Base-by-base conservation (phyloP, 1,140 invertebrate genomes). In the Dryas iulia region DNA sequence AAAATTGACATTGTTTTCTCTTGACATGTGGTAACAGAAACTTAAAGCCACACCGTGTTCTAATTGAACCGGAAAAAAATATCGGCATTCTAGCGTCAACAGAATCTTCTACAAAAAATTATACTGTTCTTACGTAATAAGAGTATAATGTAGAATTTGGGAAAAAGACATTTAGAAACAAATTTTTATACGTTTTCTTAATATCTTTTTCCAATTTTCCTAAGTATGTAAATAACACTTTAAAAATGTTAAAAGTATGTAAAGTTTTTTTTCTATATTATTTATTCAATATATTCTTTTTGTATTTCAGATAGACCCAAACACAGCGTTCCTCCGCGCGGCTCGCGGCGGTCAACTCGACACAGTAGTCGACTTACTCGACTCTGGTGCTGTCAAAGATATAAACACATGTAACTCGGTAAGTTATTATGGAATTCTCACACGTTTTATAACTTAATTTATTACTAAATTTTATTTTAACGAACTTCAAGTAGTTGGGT, bases 391-490 rank as follows among this genome's bases (percentile, higher is more conserved):
- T 60, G 93, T 95, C 28, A 92, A 92, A 74, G 98, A 99, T 86
- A 99, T 99, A 77, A 99, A 99, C 92, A 97, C 98, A 63, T 98
- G 97, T 84, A 99, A 99, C 93, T 96, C 98, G 79, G 98, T 99
- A 93, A 97, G 96, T 94, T 28, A 14, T 23, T 52, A 52, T 52
- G 18, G 18, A 52, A 52, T 18, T 52, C 14, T 7, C 21, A 52
- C 18, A 52, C n/a, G 12, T 33, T 33, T 33, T 33, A 33, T 33
- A 11, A 33, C n/a, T n/a, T n/a, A 28, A 28, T 28, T 6, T 28
- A 3, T 28, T 28, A 28, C 26, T 28, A 28, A 28, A 2, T 28
- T 28, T n/a, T n/a, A n/a, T n/a, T n/a, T n/a, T n/a, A n/a, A n/a
- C n/a, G n/a, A n/a, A n/a, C n/a, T n/a, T n/a, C n/a, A n/a, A n/a